Base-by-base conservation (phyloP, 35 echinoderm and acorn worm species). In the Apostichopus californicus region DNA sequence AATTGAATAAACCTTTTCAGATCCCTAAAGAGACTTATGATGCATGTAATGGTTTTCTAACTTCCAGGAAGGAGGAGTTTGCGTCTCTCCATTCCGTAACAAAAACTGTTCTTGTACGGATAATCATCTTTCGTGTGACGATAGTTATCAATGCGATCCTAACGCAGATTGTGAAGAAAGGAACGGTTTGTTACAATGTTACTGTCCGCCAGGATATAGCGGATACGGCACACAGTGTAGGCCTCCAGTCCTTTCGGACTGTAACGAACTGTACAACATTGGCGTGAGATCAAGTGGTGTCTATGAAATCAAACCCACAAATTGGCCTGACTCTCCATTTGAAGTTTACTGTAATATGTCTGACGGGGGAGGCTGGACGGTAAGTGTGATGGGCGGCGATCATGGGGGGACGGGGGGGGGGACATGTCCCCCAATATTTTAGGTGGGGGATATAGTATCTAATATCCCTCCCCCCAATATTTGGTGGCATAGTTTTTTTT, bases 91-190 rank as follows among this genome's bases (percentile, higher is more conserved):
- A 11, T 0, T 0, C 70, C 0, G 70, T 73, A 0, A 73, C 5
- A 73, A 17, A 0, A 73, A 17, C 5, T 73, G 70, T 17, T 73
- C 70, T 73, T 73, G 70, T 17, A 73, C 5, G 5, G 18, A 73
- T 73, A 17, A 17, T 21, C 70, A 73, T 6, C 12, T 61, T 9
- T 12, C 7, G 1, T 85, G 81, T 22, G 17, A 61, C 10, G 57
- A 60, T n/a, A 85, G 6, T 7, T 60, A 85, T 23, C 54, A n/a
- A 15, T 85, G 81, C 54, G 54, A 85, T 21, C 10, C 55, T 23
- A 85, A 85, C 1, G 81, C 81, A 59, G 81, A 22, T 58, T 85
- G 81, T 85, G 81, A 85, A n/a, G 57, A 59, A 60, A 15, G 81
- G 58, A 21, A 24, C 81, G 81, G 52, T n/a, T 5, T 34, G 3